Evolutionary conservation across 2,797 vertebrate species (phyloP), one percentile per base, ranked within the genome.

Genomic region (Apodemus agrarius): DNA sequence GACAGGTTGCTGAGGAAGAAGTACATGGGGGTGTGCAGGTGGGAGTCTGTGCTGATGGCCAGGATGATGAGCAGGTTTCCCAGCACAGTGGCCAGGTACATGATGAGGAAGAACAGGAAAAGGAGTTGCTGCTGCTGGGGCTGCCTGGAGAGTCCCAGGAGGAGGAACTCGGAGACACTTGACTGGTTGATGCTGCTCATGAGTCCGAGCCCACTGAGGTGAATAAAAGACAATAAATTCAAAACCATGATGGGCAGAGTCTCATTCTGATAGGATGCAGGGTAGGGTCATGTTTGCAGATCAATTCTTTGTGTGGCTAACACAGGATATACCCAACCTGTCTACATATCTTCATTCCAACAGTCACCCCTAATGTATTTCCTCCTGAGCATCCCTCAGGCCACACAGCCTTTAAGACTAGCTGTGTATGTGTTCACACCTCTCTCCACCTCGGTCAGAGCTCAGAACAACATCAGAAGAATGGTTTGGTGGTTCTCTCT

Each of bases 11-110:
- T n/a, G n/a, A 72, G 31, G 34, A 97, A 91, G 83, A 97, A 96
- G 82, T 93, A 97, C 97, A 96, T 91, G 89, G 92, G 94, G 16
- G 31, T 40, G 19, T 95, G 96, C 8, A 97, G 90, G 72, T 5
- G 46, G 31, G 84, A 54, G 46, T 87, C 65, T 13, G 84, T 52
- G 46, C 84, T 34, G 84, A 54, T 26, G 34, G 65, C 84, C 84
- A 86, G 46, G 46, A 72, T n/a, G 65, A 86, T 86, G 65, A 37
- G 79, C 81, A 76, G 72, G 87, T 89, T 88, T 16, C 86, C 69
- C 57, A 96, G 61, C 52, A 97, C 86, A 81, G 96, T 95, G 76
- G 96, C 96, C 82, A 97, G 57, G 63, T 97, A 88, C 52, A 75
- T 75, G 21, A 4, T 22, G 54, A 34, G n/a, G 7, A 34, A 59